Evolutionary conservation across 1,140 invertebrate genomes (phyloP), one percentile per base, ranked within the genome.

Genomic region (Aradophagus sp.): DNA sequence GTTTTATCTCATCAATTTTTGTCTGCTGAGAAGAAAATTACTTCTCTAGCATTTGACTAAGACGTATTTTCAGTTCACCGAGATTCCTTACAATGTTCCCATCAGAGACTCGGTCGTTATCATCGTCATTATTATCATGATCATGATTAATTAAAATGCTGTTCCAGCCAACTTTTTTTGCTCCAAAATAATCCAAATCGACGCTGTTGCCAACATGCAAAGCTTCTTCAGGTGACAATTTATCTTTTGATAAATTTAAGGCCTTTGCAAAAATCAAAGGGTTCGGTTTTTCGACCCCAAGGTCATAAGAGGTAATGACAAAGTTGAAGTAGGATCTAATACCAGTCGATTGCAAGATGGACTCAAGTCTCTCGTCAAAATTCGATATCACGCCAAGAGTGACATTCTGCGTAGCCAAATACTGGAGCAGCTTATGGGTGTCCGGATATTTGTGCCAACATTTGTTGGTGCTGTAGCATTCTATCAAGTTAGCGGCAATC

Each of bases 301-400:
- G 86, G 26, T 89, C 86, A 73, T 94, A 93, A 0, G 95, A 96
- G 1, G 89, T 90, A 11, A 96, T 52, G 34, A 95, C 84, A 86
- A 96, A 97, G 68, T 92, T 87, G 86, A 97, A 95, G 76, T 90
- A 91, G 16, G 89, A 79, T 32, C 85, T 76, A 3, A 97, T 80
- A 15, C 88, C 88, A 7, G 90, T 85, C 61, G 89, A 89, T 2
- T 78, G 45, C 15, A 97, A 83, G 48, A 96, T 88, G 2, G 84
- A 83, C 39, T 90, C 84, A 0, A 97, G 83, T 45, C 94, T 87
- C 35, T 93, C 90, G 85, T 97, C 95, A 86, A 93, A 95, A 85
- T 97, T 97, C 8, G 94, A 95, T 67, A 97, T 91, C 0, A 95
- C 89, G 11, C 95, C 95, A 14, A 97, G 62, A 2, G 84, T 74